Base-by-base conservation (phyloP, 2,113 vertebrate genomes). In the Promerops cafer region DNA sequence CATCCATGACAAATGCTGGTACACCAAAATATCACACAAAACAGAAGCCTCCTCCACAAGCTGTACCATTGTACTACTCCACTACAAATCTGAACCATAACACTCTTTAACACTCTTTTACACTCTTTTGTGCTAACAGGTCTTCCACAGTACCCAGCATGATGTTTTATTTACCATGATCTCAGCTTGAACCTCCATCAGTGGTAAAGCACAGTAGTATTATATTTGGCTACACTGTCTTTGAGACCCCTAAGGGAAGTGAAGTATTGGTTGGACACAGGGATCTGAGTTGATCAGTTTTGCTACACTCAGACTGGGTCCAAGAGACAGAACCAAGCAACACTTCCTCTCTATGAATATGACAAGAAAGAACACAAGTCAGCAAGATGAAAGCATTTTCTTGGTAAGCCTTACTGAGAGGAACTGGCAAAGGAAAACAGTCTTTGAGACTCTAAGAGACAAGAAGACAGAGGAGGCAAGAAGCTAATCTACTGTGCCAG, bases 111-210 rank as follows among this genome's bases (percentile, higher is more conserved):
- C 3, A 5, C 24, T 11, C n/a, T 22, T 22, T 17, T n/a, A 47
- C 3, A 5, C 24, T 11, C n/a, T 22, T 22, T 17, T n/a, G 20
- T 24, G 30, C 77, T 31, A 28, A 28, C 20, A 53, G 6, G 23
- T 37, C 52, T 28, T 56, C 61, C 35, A 1, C 5, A 33, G 37
- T 19, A 61, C 35, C 16, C 76, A 63, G 42, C 30, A 64, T 2
- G 1, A 35, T 21, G 2, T 30, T 76, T 70, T 35, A 20, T 18
- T 85, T 6, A 61, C 42, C 0, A 0, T 8, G 8, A 83, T 24
- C 15, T 17, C 63, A 93, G 63, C 33, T 66, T 69, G 50, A 93
- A 26, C 28, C 4, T 61, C n/a, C 61, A 42, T 5, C 27, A 49
- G 7, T 27, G 63, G n/a, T 31, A 28, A 76, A 72, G 26, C 49